Base-by-base conservation (phyloP, 2,113 vertebrate species). In the Hippocampus mohnikei region DNA sequence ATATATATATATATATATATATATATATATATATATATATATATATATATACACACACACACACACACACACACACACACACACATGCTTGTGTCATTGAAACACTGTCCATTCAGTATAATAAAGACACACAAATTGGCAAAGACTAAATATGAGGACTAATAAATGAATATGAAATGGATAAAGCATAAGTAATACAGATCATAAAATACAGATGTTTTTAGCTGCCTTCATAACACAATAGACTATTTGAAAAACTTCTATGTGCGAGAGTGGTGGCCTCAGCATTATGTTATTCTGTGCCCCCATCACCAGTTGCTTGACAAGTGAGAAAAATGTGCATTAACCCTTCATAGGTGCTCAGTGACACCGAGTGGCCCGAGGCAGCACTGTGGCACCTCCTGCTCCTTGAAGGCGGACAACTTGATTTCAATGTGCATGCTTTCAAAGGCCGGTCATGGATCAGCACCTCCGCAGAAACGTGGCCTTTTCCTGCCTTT, bases 381-480 rank as follows among this genome's bases (percentile, higher is more conserved):
- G 58, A 81, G 89, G 84, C 85, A 74, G 60, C 44, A 76, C 80
- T 73, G 77, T 52, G 68, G 69, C 82, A 80, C 82, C 76, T 76
- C 42, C 80, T 42, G 61, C 50, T 71, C 81, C 78, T 82, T 78
- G 71, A 84, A 84, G 81, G 81, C 10, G 76, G 75, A 84, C 73
- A 86, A 82, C 87, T 87, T 86, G 81, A 85, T 87, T 85, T 85
- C 75, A 74, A 81, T 66, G 71, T 29, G 2, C 69, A 75, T 72
- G 55, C 75, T 88, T 89, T 89, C 75, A 90, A 91, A 91, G 89
- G 88, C 69, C 82, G 81, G 84, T 85, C 80, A 86, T 37, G 78
- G 86, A 88, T 90, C 87, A 89, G 78, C 58, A 87, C 85, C 87
- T 88, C 85, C 73, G 29, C 77, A 80, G 66, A 52, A 59, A 46